A percentile compares a stretch with the other conserved stretches of the same genome.
Evolutionary conservation across 1,140 invertebrate species (phyloP).

Genomic region (Araneus ventricosus): DNA sequence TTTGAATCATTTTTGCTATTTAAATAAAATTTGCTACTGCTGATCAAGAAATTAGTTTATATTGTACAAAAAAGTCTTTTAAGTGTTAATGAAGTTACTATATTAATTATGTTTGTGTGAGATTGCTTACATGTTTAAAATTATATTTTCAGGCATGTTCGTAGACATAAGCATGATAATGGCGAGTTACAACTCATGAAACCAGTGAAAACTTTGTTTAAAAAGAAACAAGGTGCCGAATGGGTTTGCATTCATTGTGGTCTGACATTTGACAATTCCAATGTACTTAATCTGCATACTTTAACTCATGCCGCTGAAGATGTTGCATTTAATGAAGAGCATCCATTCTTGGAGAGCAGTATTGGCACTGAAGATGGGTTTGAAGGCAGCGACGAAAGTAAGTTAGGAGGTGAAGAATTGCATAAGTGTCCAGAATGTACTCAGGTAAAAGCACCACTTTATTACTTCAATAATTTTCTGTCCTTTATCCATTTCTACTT

Average conservation of each 20-base stretch:
- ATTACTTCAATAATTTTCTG: not conserved
- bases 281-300: conserved; percentile 83
- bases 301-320: conserved; percentile 82
- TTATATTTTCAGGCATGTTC: conserved; percentile 73
- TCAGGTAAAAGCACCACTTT: conserved; percentile 76
- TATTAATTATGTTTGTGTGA: too few relatives aligned
- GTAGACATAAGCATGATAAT: conserved; percentile 73
- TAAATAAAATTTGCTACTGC: too few relatives aligned
- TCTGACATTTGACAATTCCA: conserved; percentile 82
- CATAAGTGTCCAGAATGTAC: conserved; percentile 81
- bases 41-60: too few relatives aligned
- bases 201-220: conserved; percentile 79
- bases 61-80: too few relatives aligned
- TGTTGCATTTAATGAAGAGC: conserved; percentile 76
- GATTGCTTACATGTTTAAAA: not conserved
- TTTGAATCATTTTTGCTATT: too few relatives aligned
- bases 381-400: conserved; percentile 76
- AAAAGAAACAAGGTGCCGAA: conserved; percentile 79
- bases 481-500: not conserved
- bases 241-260: conserved; percentile 84
- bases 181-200: conserved; percentile 77
- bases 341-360: conserved; percentile 77
- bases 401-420: conserved; percentile 77
- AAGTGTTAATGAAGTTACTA: too few relatives aligned
- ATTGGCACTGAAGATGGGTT: conserved; percentile 61